A percentile compares a stretch with the other conserved stretches of the same genome.
These are phyloP conservation scores for Propithecus perrieri DNA, from an alignment of 2,797 vertebrate species.

Conservation along the genomic window DNA sequence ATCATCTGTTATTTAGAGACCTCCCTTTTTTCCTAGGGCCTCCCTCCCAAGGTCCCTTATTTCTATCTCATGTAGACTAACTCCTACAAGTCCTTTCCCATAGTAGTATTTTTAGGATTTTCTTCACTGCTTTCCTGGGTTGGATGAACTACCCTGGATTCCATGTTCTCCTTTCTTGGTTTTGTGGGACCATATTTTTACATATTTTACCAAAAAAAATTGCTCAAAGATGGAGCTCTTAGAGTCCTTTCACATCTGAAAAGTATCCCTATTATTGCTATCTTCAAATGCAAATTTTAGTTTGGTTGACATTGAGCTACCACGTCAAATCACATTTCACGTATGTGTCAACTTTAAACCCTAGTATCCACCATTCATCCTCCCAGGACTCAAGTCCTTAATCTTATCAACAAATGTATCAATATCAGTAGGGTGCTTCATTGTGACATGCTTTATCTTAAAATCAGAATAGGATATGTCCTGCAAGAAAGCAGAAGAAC, in stretches of 20 bases:
- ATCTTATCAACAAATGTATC: not conserved
- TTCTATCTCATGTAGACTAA: not conserved
- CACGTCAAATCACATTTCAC: not conserved
- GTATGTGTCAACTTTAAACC: not conserved
- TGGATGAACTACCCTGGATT: not conserved
- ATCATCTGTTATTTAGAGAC: not conserved
- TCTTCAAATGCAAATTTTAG: not conserved
- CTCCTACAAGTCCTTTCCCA: not conserved
- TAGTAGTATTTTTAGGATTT: not conserved
- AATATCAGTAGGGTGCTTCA: not conserved
- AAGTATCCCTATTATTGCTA: not conserved
- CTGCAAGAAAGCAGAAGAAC: not conserved
- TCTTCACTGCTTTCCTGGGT: not conserved
- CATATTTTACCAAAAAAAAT: not conserved
- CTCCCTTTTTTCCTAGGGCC: not conserved
- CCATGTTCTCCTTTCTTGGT: not conserved
- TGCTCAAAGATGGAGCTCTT: not conserved
- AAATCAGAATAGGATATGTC: not conserved
- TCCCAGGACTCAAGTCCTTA: not conserved
- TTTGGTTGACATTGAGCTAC: not conserved
- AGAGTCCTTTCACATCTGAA: not conserved
- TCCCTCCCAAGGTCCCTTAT: accelerated
- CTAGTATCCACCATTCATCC: too few relatives aligned
- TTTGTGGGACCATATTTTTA: not conserved
- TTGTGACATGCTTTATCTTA: not conserved